These are phyloP conservation scores for Ptilodon capucinus DNA, from an alignment of 2,888 invertebrate genomes.

Conservation along the genomic window DNA sequence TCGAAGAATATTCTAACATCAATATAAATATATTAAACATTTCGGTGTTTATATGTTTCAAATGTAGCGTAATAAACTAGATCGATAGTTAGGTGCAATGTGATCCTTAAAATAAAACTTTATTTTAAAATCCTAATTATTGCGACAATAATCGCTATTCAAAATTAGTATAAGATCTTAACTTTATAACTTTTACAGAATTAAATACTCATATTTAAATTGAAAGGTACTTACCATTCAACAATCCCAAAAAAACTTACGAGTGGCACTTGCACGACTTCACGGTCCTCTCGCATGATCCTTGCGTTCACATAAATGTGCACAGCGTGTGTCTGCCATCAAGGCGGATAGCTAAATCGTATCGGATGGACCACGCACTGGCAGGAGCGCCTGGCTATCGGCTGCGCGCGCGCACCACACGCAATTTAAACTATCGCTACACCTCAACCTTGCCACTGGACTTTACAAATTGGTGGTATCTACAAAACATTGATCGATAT, in stretches of 20 bases:
- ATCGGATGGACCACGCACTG: constrained; percentile 32
- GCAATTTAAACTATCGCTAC: constrained; percentile 50
- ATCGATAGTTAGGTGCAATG: too few relatives aligned
- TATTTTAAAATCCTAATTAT: too few relatives aligned
- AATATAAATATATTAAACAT: too few relatives aligned
- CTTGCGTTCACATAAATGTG: background rate
- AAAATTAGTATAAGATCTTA: too few relatives aligned
- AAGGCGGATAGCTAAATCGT: background rate
- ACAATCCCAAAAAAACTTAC: background rate
- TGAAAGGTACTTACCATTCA: background rate
- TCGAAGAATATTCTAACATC: too few relatives aligned
- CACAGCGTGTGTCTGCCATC: background rate
- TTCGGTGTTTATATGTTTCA: too few relatives aligned
- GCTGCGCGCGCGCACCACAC: constrained; percentile 42
- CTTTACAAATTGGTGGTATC: constrained; percentile 21
- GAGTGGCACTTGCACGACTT: background rate
- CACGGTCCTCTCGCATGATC: background rate
- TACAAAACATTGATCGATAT: constrained; percentile 16
- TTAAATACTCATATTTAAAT: background rate
- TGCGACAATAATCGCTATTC: too few relatives aligned
- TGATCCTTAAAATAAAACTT: too few relatives aligned
- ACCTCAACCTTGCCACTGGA: constrained; percentile 51
- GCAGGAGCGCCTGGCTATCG: constrained; percentile 40
- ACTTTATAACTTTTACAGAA: too few relatives aligned
- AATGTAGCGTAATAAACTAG: too few relatives aligned